Conservation (phyloP, 2,797 vertebrate genomes). For the Thamnophis elegans region DNA sequence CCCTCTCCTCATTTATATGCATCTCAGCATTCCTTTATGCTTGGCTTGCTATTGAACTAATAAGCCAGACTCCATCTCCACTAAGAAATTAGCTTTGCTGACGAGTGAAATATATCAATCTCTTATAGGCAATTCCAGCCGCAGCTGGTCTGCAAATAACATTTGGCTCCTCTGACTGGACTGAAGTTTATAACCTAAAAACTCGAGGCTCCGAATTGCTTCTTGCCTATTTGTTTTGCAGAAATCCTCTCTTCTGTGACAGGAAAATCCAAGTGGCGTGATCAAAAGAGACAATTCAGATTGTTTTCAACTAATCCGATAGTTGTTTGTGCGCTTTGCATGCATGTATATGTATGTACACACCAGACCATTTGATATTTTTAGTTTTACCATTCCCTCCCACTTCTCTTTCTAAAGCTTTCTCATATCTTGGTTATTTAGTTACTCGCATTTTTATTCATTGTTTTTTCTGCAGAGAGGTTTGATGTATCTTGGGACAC, state of each 20-base stretch:
- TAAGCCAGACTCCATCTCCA: conserved; percentile 11
- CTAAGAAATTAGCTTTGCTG: conserved; percentile 20
- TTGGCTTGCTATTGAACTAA: conserved; percentile 20
- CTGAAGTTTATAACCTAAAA: not conserved
- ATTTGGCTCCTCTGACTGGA: not conserved
- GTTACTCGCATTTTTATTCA: not conserved
- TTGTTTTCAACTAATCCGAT: not conserved
- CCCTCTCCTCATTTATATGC: not conserved
- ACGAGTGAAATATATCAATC: conserved; percentile 14
- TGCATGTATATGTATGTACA: not conserved
- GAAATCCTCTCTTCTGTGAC: not conserved
- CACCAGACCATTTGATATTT: not conserved
- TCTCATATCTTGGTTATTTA: not conserved
- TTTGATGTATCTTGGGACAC: not conserved
- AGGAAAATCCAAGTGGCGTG: not conserved
- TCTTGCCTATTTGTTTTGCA: not conserved
- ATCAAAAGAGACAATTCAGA: not conserved
- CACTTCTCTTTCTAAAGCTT: not conserved
- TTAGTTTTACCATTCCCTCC: not conserved
- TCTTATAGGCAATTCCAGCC: not conserved
- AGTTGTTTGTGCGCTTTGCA: not conserved
- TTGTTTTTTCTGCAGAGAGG: not conserved
- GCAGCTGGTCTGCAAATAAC: rapidly evolving
- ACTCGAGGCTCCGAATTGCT: not conserved
- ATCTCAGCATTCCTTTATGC: not conserved